A percentile compares a stretch with the other conserved stretches of the same genome.
These are phyloP conservation scores for Myotis pilosus DNA, from an alignment of 2,797 vertebrate species.

Conservation along the genomic window DNA sequence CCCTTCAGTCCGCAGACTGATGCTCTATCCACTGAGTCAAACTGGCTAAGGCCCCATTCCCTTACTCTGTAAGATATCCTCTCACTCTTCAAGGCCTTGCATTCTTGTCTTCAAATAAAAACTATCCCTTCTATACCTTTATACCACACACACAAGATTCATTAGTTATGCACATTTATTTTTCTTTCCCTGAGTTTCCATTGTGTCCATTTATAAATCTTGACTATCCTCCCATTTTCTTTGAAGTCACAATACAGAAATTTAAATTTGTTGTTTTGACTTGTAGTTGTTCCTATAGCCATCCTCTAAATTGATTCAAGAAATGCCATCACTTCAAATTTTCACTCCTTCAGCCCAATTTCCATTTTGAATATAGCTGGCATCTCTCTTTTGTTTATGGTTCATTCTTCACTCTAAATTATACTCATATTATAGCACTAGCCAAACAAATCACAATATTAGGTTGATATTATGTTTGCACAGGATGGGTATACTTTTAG, in stretches of 20 bases:
- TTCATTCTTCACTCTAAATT: background rate
- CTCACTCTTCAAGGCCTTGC: background rate
- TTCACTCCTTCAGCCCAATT: background rate
- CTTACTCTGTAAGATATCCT: background rate
- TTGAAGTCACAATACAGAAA: background rate
- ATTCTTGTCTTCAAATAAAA: background rate
- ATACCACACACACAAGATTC: background rate
- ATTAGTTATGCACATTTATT: background rate
- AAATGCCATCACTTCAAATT: conserved; percentile 18
- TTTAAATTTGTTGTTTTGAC: conserved; percentile 33
- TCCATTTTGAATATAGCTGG: background rate
- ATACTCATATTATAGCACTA: background rate
- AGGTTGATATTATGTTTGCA: background rate
- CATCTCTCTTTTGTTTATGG: background rate
- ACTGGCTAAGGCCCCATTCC: too few relatives aligned
- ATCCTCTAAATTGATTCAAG: background rate
- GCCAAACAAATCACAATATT: background rate
- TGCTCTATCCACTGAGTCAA: too few relatives aligned
- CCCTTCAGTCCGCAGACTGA: too few relatives aligned
- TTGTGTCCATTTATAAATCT: background rate
- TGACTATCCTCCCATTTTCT: background rate
- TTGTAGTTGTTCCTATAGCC: background rate
- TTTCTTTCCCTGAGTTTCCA: background rate
- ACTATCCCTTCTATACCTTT: background rate
- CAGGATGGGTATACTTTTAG: background rate